Evolutionary conservation across 2,888 invertebrate species (phyloP).

Genomic region (Parnassius smintheus): DNA sequence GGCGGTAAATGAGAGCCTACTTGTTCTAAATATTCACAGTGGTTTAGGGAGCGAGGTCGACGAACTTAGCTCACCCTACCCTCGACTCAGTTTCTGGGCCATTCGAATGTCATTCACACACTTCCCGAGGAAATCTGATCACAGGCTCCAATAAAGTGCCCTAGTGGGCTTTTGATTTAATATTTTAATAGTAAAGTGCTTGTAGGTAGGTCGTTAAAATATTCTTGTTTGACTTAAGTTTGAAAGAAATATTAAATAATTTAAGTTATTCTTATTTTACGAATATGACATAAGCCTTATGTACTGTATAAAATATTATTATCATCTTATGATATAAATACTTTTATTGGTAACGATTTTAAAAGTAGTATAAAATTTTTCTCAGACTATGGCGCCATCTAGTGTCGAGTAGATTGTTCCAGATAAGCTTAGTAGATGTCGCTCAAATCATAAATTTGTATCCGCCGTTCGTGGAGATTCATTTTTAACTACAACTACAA

Average conservation of each 20-base stretch:
- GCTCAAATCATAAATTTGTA: constrained; percentile 28
- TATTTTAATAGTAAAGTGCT: background rate
- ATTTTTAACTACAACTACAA: no score
- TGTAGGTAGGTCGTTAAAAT: no score
- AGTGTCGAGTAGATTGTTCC: constrained; percentile 62
- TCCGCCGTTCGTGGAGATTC: background rate
- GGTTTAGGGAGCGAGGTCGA: constrained; percentile 75
- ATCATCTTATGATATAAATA: no score
- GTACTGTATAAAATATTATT: no score
- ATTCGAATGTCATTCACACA: constrained; percentile 37
- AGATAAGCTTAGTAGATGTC: constrained; percentile 54
- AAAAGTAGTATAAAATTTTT: no score
- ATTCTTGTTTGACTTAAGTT: no score
- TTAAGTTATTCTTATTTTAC: no score
- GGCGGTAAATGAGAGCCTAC: constrained; percentile 61
- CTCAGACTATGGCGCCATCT: constrained; percentile 59
- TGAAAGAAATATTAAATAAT: no score
- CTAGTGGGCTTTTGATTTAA: background rate
- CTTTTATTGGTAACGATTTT: no score
- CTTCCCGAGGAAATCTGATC: constrained; percentile 21
- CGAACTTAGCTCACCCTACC: constrained; percentile 59
- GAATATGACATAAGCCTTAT: no score
- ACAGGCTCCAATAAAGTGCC: background rate
- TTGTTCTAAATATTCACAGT: constrained; percentile 74
- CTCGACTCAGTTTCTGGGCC: constrained; percentile 55